These are phyloP conservation scores for Cinara cedri DNA, from an alignment of 2,888 invertebrate genomes.

Conservation along the genomic window DNA sequence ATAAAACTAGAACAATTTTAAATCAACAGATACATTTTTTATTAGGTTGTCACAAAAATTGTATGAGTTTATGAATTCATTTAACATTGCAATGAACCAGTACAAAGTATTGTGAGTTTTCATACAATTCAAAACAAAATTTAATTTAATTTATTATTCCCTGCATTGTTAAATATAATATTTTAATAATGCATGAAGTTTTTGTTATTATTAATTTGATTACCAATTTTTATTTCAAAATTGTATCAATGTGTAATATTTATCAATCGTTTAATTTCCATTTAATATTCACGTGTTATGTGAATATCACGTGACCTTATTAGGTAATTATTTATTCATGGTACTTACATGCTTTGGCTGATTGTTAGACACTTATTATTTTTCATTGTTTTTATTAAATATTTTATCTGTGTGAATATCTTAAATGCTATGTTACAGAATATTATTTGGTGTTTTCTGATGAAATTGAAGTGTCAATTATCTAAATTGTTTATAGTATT, in stretches of 20 bases:
- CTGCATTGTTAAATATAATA: neutral
- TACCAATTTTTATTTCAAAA: neutral
- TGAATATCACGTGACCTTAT: neutral
- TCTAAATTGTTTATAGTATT: neutral
- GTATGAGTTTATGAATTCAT: slow-evolving; percentile 19
- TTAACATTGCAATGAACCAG: slow-evolving; percentile 24
- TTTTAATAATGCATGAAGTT: neutral
- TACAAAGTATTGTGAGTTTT: slow-evolving; percentile 44
- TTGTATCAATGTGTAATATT: neutral
- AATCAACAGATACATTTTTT: slow-evolving; percentile 15
- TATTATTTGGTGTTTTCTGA: neutral
- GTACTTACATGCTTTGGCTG: slow-evolving; percentile 4
- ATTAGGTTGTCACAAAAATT: slow-evolving; percentile 30
- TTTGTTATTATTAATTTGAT: neutral
- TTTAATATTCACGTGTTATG: neutral
- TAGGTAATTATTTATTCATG: neutral
- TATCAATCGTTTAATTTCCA: neutral
- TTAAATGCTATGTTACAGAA: neutral
- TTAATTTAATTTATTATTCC: neutral
- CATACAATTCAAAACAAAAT: neutral
- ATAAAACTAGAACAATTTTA: neutral
- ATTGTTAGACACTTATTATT: slow-evolving; percentile 28
- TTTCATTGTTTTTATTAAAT: neutral
- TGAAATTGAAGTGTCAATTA: neutral
- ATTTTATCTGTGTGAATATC: neutral